These are phyloP conservation scores for Poecilia wingei DNA, from an alignment of 2,797 vertebrate genomes.

Conservation along the genomic window DNA sequence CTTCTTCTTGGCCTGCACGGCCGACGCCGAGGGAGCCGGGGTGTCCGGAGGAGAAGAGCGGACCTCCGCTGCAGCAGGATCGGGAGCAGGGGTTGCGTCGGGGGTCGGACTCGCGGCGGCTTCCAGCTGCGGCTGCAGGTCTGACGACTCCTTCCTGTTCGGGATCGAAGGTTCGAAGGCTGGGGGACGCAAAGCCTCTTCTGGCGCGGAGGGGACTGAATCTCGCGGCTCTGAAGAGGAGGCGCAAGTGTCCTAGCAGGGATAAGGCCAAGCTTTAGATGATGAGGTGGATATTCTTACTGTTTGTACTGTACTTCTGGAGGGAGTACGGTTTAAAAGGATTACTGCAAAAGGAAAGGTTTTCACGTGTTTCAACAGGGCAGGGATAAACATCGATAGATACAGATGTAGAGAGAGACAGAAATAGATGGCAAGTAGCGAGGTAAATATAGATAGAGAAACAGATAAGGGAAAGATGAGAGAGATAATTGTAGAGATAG, in stretches of 20 bases:
- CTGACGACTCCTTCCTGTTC: constrained; percentile 18
- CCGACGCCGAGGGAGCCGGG: constrained; percentile 49
- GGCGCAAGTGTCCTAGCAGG: constrained; percentile 69
- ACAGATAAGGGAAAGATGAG: too few species aligned
- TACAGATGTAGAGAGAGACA: too few species aligned
- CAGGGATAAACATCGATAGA: background rate
- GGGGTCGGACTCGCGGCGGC: constrained; percentile 13
- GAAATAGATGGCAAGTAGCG: too few species aligned
- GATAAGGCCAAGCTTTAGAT: constrained; percentile 24
- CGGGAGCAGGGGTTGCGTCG: constrained; percentile 6
- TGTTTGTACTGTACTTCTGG: background rate
- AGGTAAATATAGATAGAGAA: too few species aligned
- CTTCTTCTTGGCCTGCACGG: constrained; percentile 83
- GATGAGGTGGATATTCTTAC: background rate
- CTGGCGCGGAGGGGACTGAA: constrained; percentile 35
- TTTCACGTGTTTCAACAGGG: background rate
- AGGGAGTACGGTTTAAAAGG: background rate
- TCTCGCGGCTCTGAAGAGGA: constrained; percentile 53
- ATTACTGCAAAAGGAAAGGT: background rate
- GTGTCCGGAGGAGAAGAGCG: constrained; percentile 30
- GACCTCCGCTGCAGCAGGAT: constrained; percentile 39
- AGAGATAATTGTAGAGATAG: too few species aligned
- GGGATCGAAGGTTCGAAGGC: constrained; percentile 23
- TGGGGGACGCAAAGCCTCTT: constrained; percentile 30
- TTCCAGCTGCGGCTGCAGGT: constrained; percentile 23